Evolutionary conservation across 2,113 vertebrate genomes (phyloP), one percentile per base, ranked within the genome.

Genomic region (Pycnonotus jocosus): DNA sequence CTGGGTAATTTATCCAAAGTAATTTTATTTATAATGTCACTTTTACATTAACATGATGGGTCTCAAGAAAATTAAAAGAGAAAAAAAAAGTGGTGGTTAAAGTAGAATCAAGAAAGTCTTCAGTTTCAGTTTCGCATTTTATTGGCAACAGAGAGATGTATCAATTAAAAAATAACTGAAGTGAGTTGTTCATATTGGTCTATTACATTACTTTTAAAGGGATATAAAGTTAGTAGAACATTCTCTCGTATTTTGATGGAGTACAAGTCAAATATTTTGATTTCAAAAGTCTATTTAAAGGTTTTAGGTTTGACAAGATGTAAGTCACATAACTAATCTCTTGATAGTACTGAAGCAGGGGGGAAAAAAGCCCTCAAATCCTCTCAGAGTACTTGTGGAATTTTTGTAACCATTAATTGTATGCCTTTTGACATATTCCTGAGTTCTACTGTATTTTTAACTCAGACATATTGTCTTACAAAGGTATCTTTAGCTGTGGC

Each of bases 231-330:
- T 86, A 76, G 45, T 60, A 87, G 81, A 85, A 71, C 1, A 1
- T 85, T 92, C 38, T 91, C 40, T 87, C n/a, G 40, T 76, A 57
- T 69, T 96, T 85, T 91, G 78, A 93, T 90, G 85, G 81, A 92
- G 65, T 88, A 66, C 66, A 61, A 82, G 70, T 92, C 89, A 96
- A 91, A 93, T 94, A 91, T 90, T 96, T 93, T 93, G 31, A 91
- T 96, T 93, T 92, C 64, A 51, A 11, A 93, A 90, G 38, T 83
- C 58, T 90, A 33, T 90, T 90, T 92, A 80, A 93, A 92, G 74
- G 51, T 77, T 86, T 96, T 94, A 77, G 35, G 54, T 88, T 94
- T 93, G 90, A 93, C 79, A 90, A 88, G 76, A 69, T 88, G 15
- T 72, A 80, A 92, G 58, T 91, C 62, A 70, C 42, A 44, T 81